Evolutionary conservation across 2,888 invertebrate species (phyloP).

Genomic region (Dynastes maya): DNA sequence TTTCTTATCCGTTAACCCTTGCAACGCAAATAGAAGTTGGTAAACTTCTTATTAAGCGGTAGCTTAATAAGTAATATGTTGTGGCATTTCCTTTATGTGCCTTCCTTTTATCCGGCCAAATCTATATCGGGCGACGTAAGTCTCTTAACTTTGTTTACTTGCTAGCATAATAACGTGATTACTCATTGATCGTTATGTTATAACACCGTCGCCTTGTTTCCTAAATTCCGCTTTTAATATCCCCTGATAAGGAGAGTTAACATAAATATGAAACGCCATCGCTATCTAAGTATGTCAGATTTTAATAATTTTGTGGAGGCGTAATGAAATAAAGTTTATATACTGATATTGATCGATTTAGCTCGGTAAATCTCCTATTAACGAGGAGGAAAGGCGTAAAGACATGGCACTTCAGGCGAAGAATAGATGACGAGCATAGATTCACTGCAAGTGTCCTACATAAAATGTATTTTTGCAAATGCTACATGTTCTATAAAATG

Average conservation of each 20-base stretch:
- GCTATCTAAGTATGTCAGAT: no score
- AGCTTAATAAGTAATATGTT: not conserved
- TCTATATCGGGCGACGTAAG: not conserved
- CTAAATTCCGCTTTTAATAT: not conserved
- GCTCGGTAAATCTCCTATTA: no score
- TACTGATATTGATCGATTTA: no score
- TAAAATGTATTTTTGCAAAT: no score
- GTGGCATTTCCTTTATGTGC: not conserved
- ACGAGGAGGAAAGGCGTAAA: no score
- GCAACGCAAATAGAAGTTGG: slow-evolving; percentile 33
- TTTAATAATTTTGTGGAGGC: not conserved
- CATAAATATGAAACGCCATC: no score
- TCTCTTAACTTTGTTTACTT: not conserved
- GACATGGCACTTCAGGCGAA: no score
- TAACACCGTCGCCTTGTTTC: not conserved
- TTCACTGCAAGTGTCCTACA: no score
- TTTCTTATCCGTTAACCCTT: slow-evolving; percentile 4
- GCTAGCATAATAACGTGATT: not conserved
- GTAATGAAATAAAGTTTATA: no score
- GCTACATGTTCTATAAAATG: no score
- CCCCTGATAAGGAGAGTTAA: not conserved
- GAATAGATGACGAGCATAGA: no score
- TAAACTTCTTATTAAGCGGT: not conserved
- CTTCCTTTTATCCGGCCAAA: not conserved
- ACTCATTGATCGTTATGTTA: not conserved